Percentiles rank a stretch among this genome's conserved stretches.
These are phyloP conservation scores for Neolamprologus sp. DNA, from an alignment of 2,113 vertebrate species.

Conservation along the genomic window DNA sequence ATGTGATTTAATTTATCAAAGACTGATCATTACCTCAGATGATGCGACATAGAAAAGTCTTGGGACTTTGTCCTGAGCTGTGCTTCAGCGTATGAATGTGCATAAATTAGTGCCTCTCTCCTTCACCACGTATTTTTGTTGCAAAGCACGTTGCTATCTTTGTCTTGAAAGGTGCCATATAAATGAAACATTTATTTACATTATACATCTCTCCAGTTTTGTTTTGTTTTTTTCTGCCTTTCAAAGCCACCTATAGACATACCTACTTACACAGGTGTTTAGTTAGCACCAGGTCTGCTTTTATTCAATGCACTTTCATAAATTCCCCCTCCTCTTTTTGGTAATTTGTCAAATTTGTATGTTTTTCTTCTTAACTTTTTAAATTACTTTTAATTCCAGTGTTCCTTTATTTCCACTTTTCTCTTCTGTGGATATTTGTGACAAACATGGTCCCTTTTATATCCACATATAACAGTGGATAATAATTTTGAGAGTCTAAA, in stretches of 20 bases:
- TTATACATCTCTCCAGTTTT: neutral
- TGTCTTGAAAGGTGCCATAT: neutral
- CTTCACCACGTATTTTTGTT: neutral
- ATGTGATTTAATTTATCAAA: neutral
- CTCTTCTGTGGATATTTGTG: neutral
- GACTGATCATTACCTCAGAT: neutral
- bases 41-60: neutral
- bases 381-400: neutral
- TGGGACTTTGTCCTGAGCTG: neutral
- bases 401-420: neutral
- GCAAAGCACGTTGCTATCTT: accelerated
- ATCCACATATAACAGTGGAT: neutral
- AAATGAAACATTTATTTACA: neutral
- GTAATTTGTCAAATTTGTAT: neutral
- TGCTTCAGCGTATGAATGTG: neutral
- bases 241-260: neutral
- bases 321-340: neutral
- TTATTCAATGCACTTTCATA: neutral
- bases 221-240: neutral
- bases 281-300: neutral
- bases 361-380: neutral
- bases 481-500: neutral
- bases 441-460: neutral
- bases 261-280: neutral
- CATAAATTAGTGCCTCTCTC: neutral